Percentiles rank a stretch among this genome's conserved stretches.
Evolutionary conservation across 2,113 vertebrate genomes (phyloP).

Genomic region (Axis porcinus): DNA sequence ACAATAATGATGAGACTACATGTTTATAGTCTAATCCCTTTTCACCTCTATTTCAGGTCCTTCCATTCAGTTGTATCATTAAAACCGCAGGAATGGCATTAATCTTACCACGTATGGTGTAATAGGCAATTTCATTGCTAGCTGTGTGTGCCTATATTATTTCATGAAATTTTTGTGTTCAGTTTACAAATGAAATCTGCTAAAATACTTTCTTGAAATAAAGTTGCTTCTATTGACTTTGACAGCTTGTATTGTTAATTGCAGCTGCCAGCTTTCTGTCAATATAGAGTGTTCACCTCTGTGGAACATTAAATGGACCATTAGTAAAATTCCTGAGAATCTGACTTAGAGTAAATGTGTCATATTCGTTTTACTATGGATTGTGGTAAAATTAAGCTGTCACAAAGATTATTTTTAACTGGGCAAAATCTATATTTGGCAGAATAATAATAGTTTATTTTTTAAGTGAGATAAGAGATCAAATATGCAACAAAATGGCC

Average conservation of each 20-base stretch:
- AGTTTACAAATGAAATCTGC: constrained; percentile 18
- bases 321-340: constrained; percentile 38
- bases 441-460: not conserved
- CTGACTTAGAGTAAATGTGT: not conserved
- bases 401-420: constrained; percentile 36
- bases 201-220: constrained; percentile 27
- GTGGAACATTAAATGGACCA: constrained; percentile 43
- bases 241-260: constrained; percentile 62
- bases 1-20: not conserved
- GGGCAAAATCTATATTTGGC: not conserved
- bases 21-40: not conserved
- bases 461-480: not conserved
- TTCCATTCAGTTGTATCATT: constrained; percentile 1
- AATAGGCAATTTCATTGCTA: not conserved
- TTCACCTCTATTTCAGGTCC: not conserved
- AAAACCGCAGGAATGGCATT: constrained; percentile 1
- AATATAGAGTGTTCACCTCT: not conserved
- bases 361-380: constrained; percentile 19
- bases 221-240: constrained; percentile 40
- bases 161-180: constrained; percentile 12
- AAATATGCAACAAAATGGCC: not conserved
- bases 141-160: not conserved
- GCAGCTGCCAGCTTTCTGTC: not conserved
- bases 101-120: not conserved
- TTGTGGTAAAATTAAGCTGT: constrained; percentile 11